Conservation (phyloP, 1,140 invertebrate species). For the Papilio aristodemus region DNA sequence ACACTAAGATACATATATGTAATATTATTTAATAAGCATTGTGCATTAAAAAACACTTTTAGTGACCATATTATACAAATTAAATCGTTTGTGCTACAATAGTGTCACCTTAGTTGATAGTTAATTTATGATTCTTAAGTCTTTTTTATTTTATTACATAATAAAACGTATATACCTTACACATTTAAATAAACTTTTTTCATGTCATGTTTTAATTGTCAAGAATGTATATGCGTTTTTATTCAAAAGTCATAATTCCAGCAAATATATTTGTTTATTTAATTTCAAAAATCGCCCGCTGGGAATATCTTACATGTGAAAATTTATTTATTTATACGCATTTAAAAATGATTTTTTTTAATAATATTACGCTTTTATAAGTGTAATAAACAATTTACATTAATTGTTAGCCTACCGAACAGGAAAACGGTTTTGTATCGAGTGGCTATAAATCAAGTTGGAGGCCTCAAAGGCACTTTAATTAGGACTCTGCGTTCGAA, state of each 20-base stretch:
- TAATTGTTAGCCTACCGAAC: neutral
- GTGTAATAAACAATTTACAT: neutral
- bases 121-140: too few relatives aligned
- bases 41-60: too few relatives aligned
- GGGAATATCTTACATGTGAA: neutral
- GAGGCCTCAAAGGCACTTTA: neutral
- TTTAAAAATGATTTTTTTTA: too few relatives aligned
- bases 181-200: too few relatives aligned
- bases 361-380: neutral
- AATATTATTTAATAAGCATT: neutral
- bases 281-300: neutral
- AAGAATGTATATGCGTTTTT: too few relatives aligned
- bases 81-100: too few relatives aligned
- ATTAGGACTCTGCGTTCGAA: neutral
- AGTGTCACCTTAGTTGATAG: too few relatives aligned
- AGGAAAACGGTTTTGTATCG: conserved; percentile 5
- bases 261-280: neutral
- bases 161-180: too few relatives aligned
- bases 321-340: neutral
- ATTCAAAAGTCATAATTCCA: too few relatives aligned
- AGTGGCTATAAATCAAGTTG: neutral
- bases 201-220: too few relatives aligned
- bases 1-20: neutral
- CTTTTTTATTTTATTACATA: too few relatives aligned
- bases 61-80: too few relatives aligned